Base-by-base conservation (phyloP, 2,888 invertebrate genomes). In the Trileptium ribeirensis region DNA sequence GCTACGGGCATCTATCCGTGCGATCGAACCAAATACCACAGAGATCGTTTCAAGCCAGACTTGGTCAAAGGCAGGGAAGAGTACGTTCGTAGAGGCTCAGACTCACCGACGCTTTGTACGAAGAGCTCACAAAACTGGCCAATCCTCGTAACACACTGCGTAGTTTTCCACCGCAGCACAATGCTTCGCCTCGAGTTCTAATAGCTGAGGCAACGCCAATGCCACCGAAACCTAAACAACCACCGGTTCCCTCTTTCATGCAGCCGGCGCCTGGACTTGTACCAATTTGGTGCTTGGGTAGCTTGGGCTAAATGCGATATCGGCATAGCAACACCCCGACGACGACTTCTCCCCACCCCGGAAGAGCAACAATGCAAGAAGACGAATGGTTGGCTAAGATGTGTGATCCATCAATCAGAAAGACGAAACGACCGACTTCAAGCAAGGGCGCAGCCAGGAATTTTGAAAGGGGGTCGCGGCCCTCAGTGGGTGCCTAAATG, bases 1-100 rank as follows among this genome's bases (percentile, higher is more conserved):
- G 36, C 39, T n/a, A 33, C 33, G 24, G 77, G 77, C 36, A 36
- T 75, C 37, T 75, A 38, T 38, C 77, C 77, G 37, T 24, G 36
- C 38, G 77, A 75, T n/a, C 8, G n/a, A 75, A n/a, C n/a, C n/a
- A 75, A 75, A 36, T 75, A 75, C 39, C 37, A 36, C 36, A 29
- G 39, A 38, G n/a, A 34, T 75, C 77, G 77, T 8, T 37, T 75
- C 39, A 75, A 75, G 29, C 38, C 38, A 75, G 39, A 75, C 24
- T 75, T 75, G 77, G 29, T 37, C 38, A 29, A 38, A 36, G 39
- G 37, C 8, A 33, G 39, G 36, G n/a, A 39, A 3, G 39, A 75
- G 39, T 75, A 39, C 29, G 39, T 38, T n/a, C n/a, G 36, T 3
- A 29, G 38, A 24, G 39, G 39, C 31, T 33, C 24, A 39, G 33